Evolutionary conservation across 2,113 vertebrate species (phyloP), one percentile per base, ranked within the genome.

Genomic region (Chiloscyllium plagiosum): DNA sequence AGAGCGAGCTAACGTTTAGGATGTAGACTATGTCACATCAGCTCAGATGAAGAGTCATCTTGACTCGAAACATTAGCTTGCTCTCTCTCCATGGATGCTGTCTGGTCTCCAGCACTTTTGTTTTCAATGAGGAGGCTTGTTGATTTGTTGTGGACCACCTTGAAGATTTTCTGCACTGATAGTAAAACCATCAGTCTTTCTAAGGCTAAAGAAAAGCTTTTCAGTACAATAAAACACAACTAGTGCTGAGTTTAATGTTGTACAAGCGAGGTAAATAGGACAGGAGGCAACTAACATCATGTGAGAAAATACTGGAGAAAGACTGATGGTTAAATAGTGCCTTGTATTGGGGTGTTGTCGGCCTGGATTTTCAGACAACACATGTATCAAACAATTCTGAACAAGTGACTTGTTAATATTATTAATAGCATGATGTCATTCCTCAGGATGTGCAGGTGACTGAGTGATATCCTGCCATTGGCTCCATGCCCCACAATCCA

Each of bases 401-500:
- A 70, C 50, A 50, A 29, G 26, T 70, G 37, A 94, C 5, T 70
- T 50, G 29, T 94, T 50, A 70, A 52, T 33, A 47, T 95, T 72
- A 95, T 95, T 76, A 47, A 33, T 47, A 72, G 26, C 50, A 95
- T 95, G 26, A 72, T 76, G 94, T 52, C 69, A 95, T 52, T 72
- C 13, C 69, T 52, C 94, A 95, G 94, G 68, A 95, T 95, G 68
- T 95, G 42, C 68, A 47, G 94, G 42, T 95, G 94, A 29, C 66
- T 95, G 68, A 95, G 42, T 10, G 42, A 70, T 37, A 29, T 7
- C 76, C 92, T 15, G 17, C 47, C 65, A 94, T 33, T 20, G 24
- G 94, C 94, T 52, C 94, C 68, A 17, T 70, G 94, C 68, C 93
- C 22, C n/a, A 24, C 3, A 24, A 24, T 72, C 93, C 93, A 50